Base-by-base conservation (phyloP, 2,113 vertebrate species). In the Hippocampus comes region DNA sequence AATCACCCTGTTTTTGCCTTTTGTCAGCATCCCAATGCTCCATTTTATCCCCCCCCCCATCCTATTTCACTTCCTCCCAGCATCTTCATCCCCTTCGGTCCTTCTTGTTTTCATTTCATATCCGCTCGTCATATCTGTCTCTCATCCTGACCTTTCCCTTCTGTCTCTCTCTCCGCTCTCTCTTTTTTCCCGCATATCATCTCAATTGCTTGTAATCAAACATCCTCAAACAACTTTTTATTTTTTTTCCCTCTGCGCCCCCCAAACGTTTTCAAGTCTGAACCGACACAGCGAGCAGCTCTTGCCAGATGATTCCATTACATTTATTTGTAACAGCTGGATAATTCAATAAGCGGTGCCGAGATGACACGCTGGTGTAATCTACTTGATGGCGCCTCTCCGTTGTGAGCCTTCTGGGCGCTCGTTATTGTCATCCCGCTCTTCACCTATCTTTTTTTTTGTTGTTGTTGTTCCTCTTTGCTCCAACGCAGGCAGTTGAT, bases 401-500 rank as follows among this genome's bases (percentile, higher is more conserved):
- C 71, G 63, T 81, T 88, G 85, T 84, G 75, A 84, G 81, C 46
- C 46, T 80, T 76, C 74, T 83, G 25, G 63, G 57, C 69, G 75
- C 30, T 61, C 6, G 14, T 85, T 77, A 67, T 84, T 68, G 23
- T 70, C 57, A 14, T 46, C 46, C 51, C 21, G 79, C 70, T 77
- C 71, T 68, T 43, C 69, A 42, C 46, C 41, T 38, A 38, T 38
- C 34, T 38, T 38, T 38, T 34, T 38, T 43, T 38, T 68, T 59
- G n/a, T 67, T 38, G 70, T 68, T 63, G n/a, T 67, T 48, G 69
- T 46, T 61, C 60, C 69, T 66, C 74, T 34, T 72, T 34, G 9
- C 21, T 75, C 23, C 72, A 57, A 57, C 71, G 51, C 81, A 94
- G 91, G 92, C 88, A 92, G 93, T 96, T 97, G 93, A 98, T 98